Conservation (phyloP, 1,140 invertebrate genomes). For the Drosophila suzukii region DNA sequence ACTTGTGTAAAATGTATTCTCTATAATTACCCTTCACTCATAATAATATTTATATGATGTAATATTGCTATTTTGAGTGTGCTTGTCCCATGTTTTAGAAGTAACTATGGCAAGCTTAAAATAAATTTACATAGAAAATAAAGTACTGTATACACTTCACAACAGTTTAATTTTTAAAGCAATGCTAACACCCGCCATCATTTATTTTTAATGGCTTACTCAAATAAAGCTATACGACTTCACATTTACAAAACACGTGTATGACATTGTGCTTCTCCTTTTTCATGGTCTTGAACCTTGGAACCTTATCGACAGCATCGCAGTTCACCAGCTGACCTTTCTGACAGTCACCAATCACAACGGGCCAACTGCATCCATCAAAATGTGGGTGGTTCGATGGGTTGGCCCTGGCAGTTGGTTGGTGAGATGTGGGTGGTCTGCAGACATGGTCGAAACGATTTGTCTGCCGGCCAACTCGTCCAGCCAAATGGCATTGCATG, state of each 20-base stretch:
- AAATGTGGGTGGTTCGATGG: slow-evolving; percentile 20
- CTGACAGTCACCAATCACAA: slow-evolving; percentile 42
- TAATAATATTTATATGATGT: too few species aligned
- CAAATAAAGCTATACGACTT: not conserved
- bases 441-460: slow-evolving; percentile 49
- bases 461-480: slow-evolving; percentile 56
- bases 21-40: too few species aligned
- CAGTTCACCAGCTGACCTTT: slow-evolving; percentile 36
- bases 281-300: slow-evolving; percentile 3
- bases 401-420: not conserved
- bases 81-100: too few species aligned
- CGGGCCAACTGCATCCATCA: slow-evolving; percentile 49
- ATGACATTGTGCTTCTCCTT: not conserved
- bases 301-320: slow-evolving; percentile 19
- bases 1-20: too few species aligned
- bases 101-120: too few species aligned
- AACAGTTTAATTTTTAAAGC: not conserved
- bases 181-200: not conserved
- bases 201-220: not conserved
- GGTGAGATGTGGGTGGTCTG: not conserved
- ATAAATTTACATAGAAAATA: too few species aligned
- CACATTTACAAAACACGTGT: not conserved
- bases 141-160: too few species aligned
- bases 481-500: slow-evolving; percentile 38
- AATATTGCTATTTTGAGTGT: not conserved